Conservation (phyloP, 2,113 vertebrate species). For the Siniperca chuatsi region DNA sequence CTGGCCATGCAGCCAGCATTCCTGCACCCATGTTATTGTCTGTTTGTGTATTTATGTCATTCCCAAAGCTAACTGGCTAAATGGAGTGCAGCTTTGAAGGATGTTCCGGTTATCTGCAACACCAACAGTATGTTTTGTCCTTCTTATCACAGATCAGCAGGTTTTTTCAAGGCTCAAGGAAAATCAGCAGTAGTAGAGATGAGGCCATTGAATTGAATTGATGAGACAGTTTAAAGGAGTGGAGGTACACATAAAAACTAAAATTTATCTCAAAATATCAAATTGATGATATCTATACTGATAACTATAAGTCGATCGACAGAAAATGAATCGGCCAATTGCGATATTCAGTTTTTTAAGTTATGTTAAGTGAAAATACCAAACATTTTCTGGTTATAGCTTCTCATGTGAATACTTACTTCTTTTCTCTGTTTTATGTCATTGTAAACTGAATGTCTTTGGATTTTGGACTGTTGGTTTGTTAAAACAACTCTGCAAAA, state of each 20-base stretch:
- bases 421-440: neutral
- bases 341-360: neutral
- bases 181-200: neutral
- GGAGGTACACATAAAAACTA: neutral
- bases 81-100: neutral
- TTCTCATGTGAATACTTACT: neutral
- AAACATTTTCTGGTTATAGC: neutral
- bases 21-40: neutral
- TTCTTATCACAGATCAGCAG: slow-evolving; percentile 36
- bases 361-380: neutral
- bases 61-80: neutral
- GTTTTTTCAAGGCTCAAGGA: neutral
- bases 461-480: neutral
- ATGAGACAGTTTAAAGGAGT: neutral
- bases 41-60: neutral
- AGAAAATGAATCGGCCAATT: neutral
- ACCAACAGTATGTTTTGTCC: neutral
- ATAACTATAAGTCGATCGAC: too few relatives aligned
- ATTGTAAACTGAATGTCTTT: neutral
- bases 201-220: too few relatives aligned
- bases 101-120: neutral
- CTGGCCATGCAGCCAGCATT: neutral
- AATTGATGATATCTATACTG: neutral
- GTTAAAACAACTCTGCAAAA: neutral
- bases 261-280: neutral